Conservation (phyloP, 2,797 vertebrate genomes). For the Pantherophis alleghaniensis region DNA sequence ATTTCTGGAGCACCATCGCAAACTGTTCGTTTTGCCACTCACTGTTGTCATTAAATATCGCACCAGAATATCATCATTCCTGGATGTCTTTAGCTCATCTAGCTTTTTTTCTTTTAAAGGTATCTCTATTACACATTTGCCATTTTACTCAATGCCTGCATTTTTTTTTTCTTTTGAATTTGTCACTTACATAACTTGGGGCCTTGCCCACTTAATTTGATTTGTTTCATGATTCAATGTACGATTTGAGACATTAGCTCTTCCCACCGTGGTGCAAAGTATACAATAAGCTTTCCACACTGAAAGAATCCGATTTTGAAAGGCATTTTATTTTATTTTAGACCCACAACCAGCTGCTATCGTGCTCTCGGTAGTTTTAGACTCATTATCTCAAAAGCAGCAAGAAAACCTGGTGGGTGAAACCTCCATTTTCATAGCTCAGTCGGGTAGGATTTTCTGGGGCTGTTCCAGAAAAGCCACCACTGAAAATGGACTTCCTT, state of each 20-base stretch:
- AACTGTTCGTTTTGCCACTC: background rate
- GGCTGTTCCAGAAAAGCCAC: background rate
- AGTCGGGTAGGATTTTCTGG: background rate
- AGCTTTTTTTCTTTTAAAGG: background rate
- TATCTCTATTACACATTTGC: background rate
- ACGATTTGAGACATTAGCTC: background rate
- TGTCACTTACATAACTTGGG: background rate
- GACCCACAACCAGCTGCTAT: background rate
- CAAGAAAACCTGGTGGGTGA: background rate
- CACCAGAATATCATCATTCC: background rate
- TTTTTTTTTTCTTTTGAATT: background rate
- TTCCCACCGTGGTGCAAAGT: background rate
- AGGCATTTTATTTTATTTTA: background rate
- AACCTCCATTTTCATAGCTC: background rate
- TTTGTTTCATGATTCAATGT: background rate
- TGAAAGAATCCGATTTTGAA: background rate
- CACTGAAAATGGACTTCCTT: background rate
- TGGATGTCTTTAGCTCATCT: background rate
- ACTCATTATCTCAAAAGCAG: background rate
- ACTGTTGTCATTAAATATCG: background rate
- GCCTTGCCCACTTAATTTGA: background rate
- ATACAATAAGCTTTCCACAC: background rate
- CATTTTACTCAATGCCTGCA: background rate
- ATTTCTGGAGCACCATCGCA: background rate
- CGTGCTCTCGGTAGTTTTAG: background rate